Conservation (phyloP, 1,140 invertebrate species). For the Hylyphantes graminicola region DNA sequence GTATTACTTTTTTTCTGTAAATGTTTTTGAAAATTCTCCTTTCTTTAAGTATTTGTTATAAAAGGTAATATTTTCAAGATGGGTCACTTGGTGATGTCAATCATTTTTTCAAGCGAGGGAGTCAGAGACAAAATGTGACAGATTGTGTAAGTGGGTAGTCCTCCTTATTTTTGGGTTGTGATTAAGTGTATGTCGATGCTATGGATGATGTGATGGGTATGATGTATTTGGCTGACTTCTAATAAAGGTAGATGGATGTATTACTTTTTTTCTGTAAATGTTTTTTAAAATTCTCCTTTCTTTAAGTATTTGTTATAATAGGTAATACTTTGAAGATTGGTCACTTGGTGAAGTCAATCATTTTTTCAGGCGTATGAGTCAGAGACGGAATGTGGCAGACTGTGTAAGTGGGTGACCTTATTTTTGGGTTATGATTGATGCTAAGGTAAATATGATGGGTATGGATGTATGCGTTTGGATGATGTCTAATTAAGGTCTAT, state of each 20-base stretch:
- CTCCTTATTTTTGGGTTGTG: background rate
- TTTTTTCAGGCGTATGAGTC: slow-evolving; percentile 41
- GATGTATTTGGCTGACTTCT: background rate
- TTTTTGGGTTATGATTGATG: background rate
- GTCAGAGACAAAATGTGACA: slow-evolving; percentile 54
- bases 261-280: no score
- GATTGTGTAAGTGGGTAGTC: slow-evolving; percentile 38
- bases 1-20: no score
- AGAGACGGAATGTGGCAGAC: slow-evolving; percentile 52
- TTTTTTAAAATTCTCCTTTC: no score
- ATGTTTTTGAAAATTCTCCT: no score
- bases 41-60: no score
- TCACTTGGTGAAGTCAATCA: no score
- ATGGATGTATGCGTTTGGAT: background rate
- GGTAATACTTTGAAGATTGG: no score
- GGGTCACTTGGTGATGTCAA: no score
- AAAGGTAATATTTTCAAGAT: no score
- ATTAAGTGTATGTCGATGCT: background rate
- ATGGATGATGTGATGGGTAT: background rate
- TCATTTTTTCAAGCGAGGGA: no score
- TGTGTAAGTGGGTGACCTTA: slow-evolving; percentile 29
- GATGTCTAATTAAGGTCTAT: background rate
- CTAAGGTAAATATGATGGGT: background rate
- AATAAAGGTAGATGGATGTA: no score
- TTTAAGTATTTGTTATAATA: no score